Base-by-base conservation (phyloP, 2,888 invertebrate genomes). In the Neria commutata region DNA sequence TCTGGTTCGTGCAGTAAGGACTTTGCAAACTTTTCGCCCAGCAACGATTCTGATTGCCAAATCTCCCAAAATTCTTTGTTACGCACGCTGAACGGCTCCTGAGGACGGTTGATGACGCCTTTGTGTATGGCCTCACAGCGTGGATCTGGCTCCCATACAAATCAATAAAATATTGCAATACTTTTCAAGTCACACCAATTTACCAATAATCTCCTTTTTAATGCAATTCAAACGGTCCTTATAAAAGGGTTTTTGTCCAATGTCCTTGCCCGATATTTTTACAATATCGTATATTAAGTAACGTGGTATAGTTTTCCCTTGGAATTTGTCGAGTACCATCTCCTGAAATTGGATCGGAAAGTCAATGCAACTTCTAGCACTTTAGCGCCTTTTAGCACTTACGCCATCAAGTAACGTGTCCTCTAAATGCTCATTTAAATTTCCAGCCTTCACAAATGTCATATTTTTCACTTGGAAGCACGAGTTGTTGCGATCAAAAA, bases 251-350 rank as follows among this genome's bases (percentile, higher is more conserved):
- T 86, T 84, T 69, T 89, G 87, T 6, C 91, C 90, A 2, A 97
- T 89, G 69, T 92, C 89, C 1, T 60, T 58, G 0, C 89, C 89
- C 73, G 94, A 91, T 73, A 92, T 92, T 72, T 86, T 87, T 33
- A 99, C 87, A 55, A 98, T 90, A 76, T 99, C 99, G 76, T 99
- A 99, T 45, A 94, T 93, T 62, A 99, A 86, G 81, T 92, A 98
- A 46, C 99, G 86, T 0, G 97, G 95, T 69, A 91, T 89, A 60
- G 88, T 86, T 70, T 86, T 83, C 0, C 89, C 91, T 10, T 88
- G 81, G 14, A 89, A 90, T 82, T 89, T 91, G 77, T 98, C 98
- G 65, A 95, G 89, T 11, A 98, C 96, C 95, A 98, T 94, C 87
- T 98, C 98, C 95, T 95, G 77, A 17, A 63, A 57, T 53, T 48